A percentile compares a stretch with the other conserved stretches of the same genome.
Conservation (phyloP, 2,113 vertebrate genomes). For the Poeciliopsis occidentalis region DNA sequence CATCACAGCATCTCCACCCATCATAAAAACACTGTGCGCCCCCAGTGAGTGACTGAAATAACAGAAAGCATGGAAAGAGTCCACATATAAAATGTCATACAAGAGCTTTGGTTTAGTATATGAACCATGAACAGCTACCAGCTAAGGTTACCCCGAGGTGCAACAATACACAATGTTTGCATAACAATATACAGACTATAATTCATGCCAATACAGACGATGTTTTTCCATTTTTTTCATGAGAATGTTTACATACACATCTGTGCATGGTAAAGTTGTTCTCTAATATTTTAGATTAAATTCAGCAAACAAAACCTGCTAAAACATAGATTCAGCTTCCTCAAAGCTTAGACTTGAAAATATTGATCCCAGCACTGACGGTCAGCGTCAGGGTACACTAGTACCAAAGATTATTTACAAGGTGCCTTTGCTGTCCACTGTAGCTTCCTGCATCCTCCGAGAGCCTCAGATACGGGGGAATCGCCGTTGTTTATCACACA, state of each 20-base stretch:
- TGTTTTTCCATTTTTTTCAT: slow-evolving; percentile 40
- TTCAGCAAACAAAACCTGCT: slow-evolving; percentile 2
- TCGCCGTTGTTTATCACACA: too few species aligned
- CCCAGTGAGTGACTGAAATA: slow-evolving; percentile 57
- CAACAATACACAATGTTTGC: slow-evolving; percentile 49
- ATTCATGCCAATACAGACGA: slow-evolving; percentile 53
- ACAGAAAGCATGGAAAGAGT: slow-evolving; percentile 55
- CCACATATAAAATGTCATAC: slow-evolving; percentile 56
- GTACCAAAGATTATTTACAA: too few species aligned
- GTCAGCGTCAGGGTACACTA: slow-evolving; percentile 14
- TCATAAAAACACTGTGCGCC: slow-evolving; percentile 55
- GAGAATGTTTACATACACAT: slow-evolving; percentile 29
- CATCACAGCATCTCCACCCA: slow-evolving; percentile 34
- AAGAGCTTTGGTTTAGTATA: slow-evolving; percentile 64
- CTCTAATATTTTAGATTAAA: slow-evolving; percentile 34
- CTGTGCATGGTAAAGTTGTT: slow-evolving; percentile 8
- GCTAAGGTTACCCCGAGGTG: slow-evolving; percentile 43
- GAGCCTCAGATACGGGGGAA: too few species aligned
- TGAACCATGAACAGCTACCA: slow-evolving; percentile 71
- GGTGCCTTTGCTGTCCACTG: too few species aligned
- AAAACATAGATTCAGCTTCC: not conserved
- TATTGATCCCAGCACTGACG: slow-evolving; percentile 30
- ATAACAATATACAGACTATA: slow-evolving; percentile 53
- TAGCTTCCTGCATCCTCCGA: too few species aligned
- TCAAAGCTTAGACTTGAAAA: slow-evolving; percentile 5